phyloP scores from a whole-genome alignment of 2,113 vertebrate species.

The Uropsilus gracilis region DNA sequence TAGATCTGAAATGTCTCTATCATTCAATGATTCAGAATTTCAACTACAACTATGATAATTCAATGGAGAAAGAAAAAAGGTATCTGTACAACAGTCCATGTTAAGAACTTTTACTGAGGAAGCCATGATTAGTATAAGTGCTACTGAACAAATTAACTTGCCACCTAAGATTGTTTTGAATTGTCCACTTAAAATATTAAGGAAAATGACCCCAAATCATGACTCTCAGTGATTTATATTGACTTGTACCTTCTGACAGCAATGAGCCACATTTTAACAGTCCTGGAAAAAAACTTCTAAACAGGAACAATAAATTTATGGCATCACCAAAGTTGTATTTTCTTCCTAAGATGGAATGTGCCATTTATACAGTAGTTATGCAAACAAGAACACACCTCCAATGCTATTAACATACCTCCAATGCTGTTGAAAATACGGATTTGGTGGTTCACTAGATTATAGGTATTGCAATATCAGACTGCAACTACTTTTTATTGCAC shows the following conservation, averaged over 20 bases:
- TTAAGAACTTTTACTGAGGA: neutral
- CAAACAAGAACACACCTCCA: neutral
- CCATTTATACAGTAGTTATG: neutral
- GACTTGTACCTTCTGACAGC: neutral
- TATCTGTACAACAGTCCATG: neutral
- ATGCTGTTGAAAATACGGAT: neutral
- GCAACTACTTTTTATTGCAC: neutral
- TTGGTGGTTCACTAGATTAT: neutral
- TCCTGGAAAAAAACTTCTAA: neutral
- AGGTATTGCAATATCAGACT: neutral
- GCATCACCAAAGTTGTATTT: neutral
- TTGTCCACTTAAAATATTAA: neutral
- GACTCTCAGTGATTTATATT: neutral
- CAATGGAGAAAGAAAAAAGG: neutral
- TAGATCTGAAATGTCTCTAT: neutral
- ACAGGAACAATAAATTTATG: neutral
- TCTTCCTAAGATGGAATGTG: neutral
- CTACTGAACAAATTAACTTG: neutral
- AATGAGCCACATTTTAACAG: neutral
- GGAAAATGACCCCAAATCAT: neutral
- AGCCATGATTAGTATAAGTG: neutral
- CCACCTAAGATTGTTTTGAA: neutral
- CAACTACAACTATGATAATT: neutral
- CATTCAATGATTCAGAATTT: neutral
- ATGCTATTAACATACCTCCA: neutral